Percentiles rank a stretch among this genome's conserved stretches.
phyloP scores from a whole-genome alignment of 2,113 vertebrate species.

The Oceanodroma tethys region DNA sequence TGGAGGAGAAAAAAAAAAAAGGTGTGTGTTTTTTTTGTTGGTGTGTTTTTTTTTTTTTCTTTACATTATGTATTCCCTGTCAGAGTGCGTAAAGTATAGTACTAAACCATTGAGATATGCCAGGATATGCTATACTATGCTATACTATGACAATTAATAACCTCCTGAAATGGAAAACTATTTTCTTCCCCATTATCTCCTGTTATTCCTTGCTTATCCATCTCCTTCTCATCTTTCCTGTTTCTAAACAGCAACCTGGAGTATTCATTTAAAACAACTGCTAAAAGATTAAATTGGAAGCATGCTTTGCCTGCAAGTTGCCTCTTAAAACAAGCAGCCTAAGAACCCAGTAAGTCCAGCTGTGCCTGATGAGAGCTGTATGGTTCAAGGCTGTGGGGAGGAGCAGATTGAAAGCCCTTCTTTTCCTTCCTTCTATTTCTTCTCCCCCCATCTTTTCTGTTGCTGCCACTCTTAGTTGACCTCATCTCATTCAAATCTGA shows the following conservation, averaged over 20 bases:
- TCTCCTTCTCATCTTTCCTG: neutral
- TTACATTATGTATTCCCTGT: neutral
- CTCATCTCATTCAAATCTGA: neutral
- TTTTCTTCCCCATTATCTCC: neutral
- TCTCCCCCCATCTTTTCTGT: neutral
- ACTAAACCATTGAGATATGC: slow-evolving; percentile 39
- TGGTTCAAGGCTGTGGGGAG: neutral
- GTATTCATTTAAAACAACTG: neutral
- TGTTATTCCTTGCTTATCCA: neutral
- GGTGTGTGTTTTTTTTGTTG: no score
- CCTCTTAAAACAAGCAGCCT: neutral
- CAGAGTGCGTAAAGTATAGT: neutral
- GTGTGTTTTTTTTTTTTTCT: neutral
- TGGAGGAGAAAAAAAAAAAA: neutral
- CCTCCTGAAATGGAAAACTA: neutral
- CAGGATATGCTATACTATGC: neutral
- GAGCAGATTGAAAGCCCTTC: neutral
- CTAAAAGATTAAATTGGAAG: neutral
- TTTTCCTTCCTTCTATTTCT: neutral
- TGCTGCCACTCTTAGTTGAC: neutral
- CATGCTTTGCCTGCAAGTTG: neutral
- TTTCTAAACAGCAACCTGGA: neutral
- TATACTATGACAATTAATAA: slow-evolving; percentile 4
- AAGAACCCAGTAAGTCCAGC: neutral
- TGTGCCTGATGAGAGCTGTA: neutral